Evolutionary conservation across 2,888 invertebrate species (phyloP).

Genomic region (Sarcophaga caerulescens): DNA sequence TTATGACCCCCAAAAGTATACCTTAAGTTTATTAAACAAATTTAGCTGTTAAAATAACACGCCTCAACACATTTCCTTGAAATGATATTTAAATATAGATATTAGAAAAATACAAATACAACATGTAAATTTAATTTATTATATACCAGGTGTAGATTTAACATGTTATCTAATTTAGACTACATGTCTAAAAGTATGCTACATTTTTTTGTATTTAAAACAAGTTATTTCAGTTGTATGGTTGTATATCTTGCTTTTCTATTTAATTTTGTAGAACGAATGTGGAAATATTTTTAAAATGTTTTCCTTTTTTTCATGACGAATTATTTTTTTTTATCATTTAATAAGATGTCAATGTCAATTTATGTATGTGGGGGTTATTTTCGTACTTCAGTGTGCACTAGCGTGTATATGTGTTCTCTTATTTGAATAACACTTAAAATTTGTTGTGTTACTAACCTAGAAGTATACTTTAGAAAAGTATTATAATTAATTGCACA

Average conservation of each 20-base stretch:
- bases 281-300: background rate
- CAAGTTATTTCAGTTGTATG: no score
- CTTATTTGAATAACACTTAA: slow-evolving; percentile 14
- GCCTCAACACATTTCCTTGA: background rate
- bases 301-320: background rate
- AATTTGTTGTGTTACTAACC: slow-evolving; percentile 30
- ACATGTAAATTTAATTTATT: slow-evolving; percentile 1
- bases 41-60: background rate
- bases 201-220: background rate
- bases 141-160: background rate
- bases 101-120: background rate
- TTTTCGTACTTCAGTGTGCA: background rate
- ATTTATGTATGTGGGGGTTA: slow-evolving; percentile 24
- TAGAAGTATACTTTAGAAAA: slow-evolving; percentile 28
- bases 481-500: slow-evolving; percentile 36
- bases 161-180: slow-evolving; percentile 46
- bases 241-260: no score
- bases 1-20: background rate
- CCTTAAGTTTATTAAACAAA: slow-evolving; percentile 18
- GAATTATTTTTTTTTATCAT: slow-evolving; percentile 5
- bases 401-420: background rate
- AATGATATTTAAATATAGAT: background rate
- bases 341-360: slow-evolving; percentile 55
- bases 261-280: background rate
- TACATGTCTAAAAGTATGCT: slow-evolving; percentile 51